Evolutionary conservation across 2,797 vertebrate species (phyloP), one percentile per base, ranked within the genome.

Genomic region (Halcyon leucocephala): DNA sequence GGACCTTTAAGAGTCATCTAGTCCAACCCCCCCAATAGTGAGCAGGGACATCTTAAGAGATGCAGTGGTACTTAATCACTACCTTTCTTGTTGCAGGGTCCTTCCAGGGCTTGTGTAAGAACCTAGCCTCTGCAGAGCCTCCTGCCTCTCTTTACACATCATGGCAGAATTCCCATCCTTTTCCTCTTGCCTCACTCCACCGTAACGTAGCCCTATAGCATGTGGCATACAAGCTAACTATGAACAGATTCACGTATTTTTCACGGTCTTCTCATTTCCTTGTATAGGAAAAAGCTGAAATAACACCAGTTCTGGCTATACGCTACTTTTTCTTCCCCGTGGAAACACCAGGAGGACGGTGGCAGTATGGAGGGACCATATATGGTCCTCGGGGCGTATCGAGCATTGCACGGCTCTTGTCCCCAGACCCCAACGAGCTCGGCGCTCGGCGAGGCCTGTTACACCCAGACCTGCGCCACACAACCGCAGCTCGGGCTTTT

Each of bases 151-250:
- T 60, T 62, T 64, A 61, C 22, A 65, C 26, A 55, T 31, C n/a
- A n/a, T 2, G 1, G n/a, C 49, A 10, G 6, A 78, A 89, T n/a
- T 48, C 61, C 71, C 25, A 3, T 44, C n/a, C 20, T 77, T 67
- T 62, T 26, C 48, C 57, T 44, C 66, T 6, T 20, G 37, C 51
- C 37, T 86, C 77, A 7, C 33, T 52, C 71, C 41, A 10, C 54
- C 11, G 1, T 49, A 33, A 25, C 2, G 21, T 65, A 91, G 67
- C 67, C 24, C 70, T 41, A 2, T 3, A 28, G 31, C 0, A 10
- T 4, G 15, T 18, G 66, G 7, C 55, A 9, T 3, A 13, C 14
- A 5, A 20, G n/a, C 39, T 6, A 22, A 16, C n/a, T 13, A 8
- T 1, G 25, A 1, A 37, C 9, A 14, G 22, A 60, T 64, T 24